Evolutionary conservation across 92 coral and sea anemone species (phyloP), one percentile per base, ranked within the genome.

Genomic region (Heliopora coerulea): DNA sequence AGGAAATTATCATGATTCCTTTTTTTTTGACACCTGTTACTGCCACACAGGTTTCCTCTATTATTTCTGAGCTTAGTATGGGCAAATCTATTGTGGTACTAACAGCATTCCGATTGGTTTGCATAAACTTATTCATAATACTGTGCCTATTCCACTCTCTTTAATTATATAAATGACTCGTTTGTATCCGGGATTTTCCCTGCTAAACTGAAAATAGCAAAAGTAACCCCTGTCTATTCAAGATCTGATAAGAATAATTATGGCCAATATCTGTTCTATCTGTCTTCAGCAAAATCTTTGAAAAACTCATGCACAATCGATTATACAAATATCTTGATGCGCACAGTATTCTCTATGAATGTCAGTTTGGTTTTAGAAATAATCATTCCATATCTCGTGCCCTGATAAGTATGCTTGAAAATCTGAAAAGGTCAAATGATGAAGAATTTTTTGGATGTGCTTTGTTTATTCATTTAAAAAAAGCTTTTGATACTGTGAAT

Each of bases 401-500:
- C 17, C 54, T 72, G n/a, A 72, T 69, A 24, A 28, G 54, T 25
- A 58, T 72, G 9, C 48, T 50, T 72, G 74, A 80, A 70, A 37
- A 44, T 42, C 27, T 72, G 0, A 30, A 62, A 60, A 46, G 46
- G 21, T 68, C 65, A 11, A 33, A 72, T 17, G 79, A 72, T 50
- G 40, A 70, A 59, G 34, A 42, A 41, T 4, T 21, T 17, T 80
- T 70, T 61, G 73, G 79, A 2, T 80, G 73, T 80, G 84, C 73
- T 29, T 26, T 60, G 18, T 80, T 80, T 72, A 62, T 73, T 25
- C 66, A 72, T 26, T 34, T 73, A 18, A 61, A 80, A 60, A 79
- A 68, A 68, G 76, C 82, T 8, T 65, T 78, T 65, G 65, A 65
- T 34, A 78, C 76, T n/a, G 83, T 79, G 31, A 50, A 80, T 48